Base-by-base conservation (phyloP, 2,888 invertebrate species). In the Eremobia ochroleuca region DNA sequence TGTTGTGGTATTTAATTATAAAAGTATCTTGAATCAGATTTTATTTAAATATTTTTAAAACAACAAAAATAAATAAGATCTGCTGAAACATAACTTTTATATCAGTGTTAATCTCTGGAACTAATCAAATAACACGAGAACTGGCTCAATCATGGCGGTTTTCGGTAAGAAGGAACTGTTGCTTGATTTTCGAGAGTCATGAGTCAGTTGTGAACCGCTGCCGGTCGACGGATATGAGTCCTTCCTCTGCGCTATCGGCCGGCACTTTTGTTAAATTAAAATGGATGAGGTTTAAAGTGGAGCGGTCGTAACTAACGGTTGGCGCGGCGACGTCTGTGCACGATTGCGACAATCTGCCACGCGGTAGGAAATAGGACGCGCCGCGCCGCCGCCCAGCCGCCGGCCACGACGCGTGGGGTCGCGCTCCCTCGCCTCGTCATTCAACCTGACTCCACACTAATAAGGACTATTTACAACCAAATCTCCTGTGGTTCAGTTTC, bases 221-320 rank as follows among this genome's bases (percentile, higher is more conserved):
- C 71, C 91, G 87, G 90, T 90, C 92, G 91, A 90, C 96, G 96
- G 96, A 97, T 95, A 96, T 96, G 96, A 96, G 93, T 94, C 92
- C 96, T 95, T 96, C 96, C 96, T 96, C 96, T 92, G 90, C 93
- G 93, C 94, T 95, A 96, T 97, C 96, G 96, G 95, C 94, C 95
- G 96, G 95, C 96, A 96, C 96, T 97, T 96, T 94, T 95, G 95
- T 94, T 96, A 95, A 96, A 97, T 97, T 97, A 96, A 95, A 96
- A 97, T 96, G 95, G 96, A 97, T 96, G 96, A 96, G 95, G 94
- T 95, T 96, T 96, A 96, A 96, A 97, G 96, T 97, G 96, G 96
- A 94, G 94, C 95, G 94, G 93, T 93, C 94, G 93, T 96, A 96
- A 96, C 95, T 95, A 94, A 95, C 95, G 92, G 96, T 95, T 95